Percentiles rank a stretch among this genome's conserved stretches.
Conservation (phyloP, 2,797 vertebrate species). For the Botia kubotai region DNA sequence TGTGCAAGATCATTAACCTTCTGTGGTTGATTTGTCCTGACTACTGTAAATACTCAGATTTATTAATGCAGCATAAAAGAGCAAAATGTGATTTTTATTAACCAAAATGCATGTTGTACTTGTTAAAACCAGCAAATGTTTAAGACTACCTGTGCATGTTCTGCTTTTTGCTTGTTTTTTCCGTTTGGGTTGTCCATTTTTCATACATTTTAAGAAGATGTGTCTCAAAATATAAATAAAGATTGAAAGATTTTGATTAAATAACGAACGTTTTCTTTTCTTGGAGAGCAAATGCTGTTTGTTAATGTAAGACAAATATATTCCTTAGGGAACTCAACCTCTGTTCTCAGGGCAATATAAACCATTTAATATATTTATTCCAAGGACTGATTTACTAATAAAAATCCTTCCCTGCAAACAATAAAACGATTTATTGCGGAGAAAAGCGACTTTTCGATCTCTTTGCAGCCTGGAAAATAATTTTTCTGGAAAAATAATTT, state of each 20-base stretch:
- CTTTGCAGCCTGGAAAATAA: too few relatives aligned
- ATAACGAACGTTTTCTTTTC: too few relatives aligned
- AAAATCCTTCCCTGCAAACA: too few relatives aligned
- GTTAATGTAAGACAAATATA: too few relatives aligned
- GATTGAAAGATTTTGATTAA: not conserved
- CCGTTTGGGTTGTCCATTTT: not conserved
- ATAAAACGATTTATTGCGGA: too few relatives aligned
- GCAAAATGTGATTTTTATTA: not conserved
- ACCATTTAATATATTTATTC: too few relatives aligned
- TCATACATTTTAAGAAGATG: not conserved
- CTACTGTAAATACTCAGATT: not conserved
- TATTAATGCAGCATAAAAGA: not conserved
- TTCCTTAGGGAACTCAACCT: too few relatives aligned
- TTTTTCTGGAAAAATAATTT: too few relatives aligned
- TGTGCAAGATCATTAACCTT: not conserved
- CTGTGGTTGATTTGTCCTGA: conserved; percentile 1
- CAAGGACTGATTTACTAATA: too few relatives aligned
- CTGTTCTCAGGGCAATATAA: too few relatives aligned
- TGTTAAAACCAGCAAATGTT: conserved; percentile 19
- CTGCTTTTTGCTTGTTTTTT: not conserved
- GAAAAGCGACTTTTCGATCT: too few relatives aligned
- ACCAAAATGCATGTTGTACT: conserved; percentile 13
- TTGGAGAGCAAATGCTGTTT: too few relatives aligned
- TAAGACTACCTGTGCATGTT: conserved; percentile 1
- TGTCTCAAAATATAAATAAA: conserved; percentile 13